Evolutionary conservation across 2,888 invertebrate genomes (phyloP).

Genomic region (Rhingia rostrata): DNA sequence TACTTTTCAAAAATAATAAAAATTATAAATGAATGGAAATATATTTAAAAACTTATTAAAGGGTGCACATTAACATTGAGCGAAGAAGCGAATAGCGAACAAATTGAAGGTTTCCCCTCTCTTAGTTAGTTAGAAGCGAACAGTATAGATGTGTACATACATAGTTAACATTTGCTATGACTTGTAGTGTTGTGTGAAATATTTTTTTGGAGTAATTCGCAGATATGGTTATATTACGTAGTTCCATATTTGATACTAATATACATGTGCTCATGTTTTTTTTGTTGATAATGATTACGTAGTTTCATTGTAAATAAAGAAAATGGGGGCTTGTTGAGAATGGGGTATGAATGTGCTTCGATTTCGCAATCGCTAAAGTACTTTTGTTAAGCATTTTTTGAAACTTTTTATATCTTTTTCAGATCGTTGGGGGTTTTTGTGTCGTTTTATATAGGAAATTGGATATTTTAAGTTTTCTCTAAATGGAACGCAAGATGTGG

Average conservation of each 20-base stretch:
- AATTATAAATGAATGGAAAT: slow-evolving; percentile 53
- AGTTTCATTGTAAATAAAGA: neutral
- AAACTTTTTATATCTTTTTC: too few relatives aligned
- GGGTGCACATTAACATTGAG: slow-evolving; percentile 10
- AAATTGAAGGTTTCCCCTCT: neutral
- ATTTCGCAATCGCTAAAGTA: too few relatives aligned
- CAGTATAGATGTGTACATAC: neutral
- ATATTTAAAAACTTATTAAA: slow-evolving; percentile 16
- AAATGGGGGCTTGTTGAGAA: too few relatives aligned
- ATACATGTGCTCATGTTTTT: too few relatives aligned
- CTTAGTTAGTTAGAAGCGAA: neutral
- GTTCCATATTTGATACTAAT: neutral
- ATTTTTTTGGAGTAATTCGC: neutral
- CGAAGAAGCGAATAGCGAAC: neutral
- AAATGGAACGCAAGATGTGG: too few relatives aligned
- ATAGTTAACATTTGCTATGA: neutral
- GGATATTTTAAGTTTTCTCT: too few relatives aligned
- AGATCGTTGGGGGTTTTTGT: too few relatives aligned
- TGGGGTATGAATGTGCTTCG: too few relatives aligned
- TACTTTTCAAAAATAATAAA: slow-evolving; percentile 55
- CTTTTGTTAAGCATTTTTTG: too few relatives aligned
- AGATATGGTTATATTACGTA: slow-evolving; percentile 4
- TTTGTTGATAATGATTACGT: neutral
- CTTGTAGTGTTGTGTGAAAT: neutral
- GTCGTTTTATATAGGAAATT: too few relatives aligned